Base-by-base conservation (phyloP, 2,797 vertebrate genomes). In the Darevskia nairensis region DNA sequence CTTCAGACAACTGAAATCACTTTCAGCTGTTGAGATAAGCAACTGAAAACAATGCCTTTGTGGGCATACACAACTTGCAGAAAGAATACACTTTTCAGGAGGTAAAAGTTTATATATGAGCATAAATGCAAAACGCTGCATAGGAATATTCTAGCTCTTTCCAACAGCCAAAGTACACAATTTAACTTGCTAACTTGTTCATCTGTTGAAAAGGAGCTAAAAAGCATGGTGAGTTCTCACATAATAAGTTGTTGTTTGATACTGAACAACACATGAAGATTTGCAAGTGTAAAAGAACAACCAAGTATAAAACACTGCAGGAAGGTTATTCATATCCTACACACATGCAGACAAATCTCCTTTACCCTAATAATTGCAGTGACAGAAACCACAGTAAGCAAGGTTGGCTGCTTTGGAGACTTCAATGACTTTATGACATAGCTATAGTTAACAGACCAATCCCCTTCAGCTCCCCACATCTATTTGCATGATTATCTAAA, bases 1-100 rank as follows among this genome's bases (percentile, higher is more conserved):
- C 86, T 80, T 80, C 27, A n/a, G 25, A 46, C 17, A 21, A n/a
- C 50, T 61, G 35, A n/a, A 87, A 81, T 87, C 35, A 87, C 10
- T n/a, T 61, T 72, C 41, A 64, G 8, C 39, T 61, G 50, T 13
- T 32, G 27, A 69, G 11, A 44, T 39, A 71, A 80, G 25, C 44
- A 86, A 46, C 10, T 68, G 29, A 21, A 85, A 75, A 76, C 35
- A 9, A 29, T 9, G 50, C 50, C 50, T 55, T 55, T 55, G 50
- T 55, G 50, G 50, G 50, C 50, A 55, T 55, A 85, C 35, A 41
- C n/a, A 7, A 27, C 72, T 27, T 29, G n/a, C 27, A 71, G 17
- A 64, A 23, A 64, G 61, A 64, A 64, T 23, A 23, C 61, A 19
- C 61, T 64, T 19, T 64, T 64, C 61, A 64, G 21, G 21, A 64